Percentiles rank a stretch among this genome's conserved stretches.
phyloP scores from a whole-genome alignment of 2,888 invertebrate species.

The Scaptomyza parva region DNA sequence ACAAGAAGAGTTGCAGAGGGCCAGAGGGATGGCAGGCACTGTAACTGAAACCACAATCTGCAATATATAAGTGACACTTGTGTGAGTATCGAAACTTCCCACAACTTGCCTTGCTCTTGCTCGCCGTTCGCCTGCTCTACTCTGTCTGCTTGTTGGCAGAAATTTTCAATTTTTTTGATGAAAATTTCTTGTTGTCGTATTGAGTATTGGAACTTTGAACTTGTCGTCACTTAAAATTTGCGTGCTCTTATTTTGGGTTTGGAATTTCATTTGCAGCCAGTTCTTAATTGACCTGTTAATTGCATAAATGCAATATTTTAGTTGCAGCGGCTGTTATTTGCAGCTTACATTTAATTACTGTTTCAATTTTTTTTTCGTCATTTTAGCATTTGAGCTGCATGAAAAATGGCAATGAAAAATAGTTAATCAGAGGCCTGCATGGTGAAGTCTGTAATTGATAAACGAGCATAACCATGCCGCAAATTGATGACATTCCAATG shows the following conservation, averaged over 20 bases:
- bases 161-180: constrained; percentile 44
- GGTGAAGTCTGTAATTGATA: constrained; percentile 11
- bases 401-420: neutral
- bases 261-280: constrained; percentile 23
- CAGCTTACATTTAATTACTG: neutral
- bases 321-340: constrained; percentile 1
- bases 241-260: constrained; percentile 12
- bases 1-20: neutral
- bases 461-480: neutral
- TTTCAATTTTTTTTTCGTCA: constrained; percentile 12
- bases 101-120: neutral
- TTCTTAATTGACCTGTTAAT: constrained; percentile 43
- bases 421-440: constrained; percentile 1
- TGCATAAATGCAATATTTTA: constrained; percentile 13
- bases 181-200: constrained; percentile 27
- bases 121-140: too few species aligned
- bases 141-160: constrained; percentile 11
- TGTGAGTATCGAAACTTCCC: constrained; percentile 1
- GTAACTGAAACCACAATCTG: constrained; percentile 21
- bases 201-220: constrained; percentile 23
- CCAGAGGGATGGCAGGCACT: neutral
- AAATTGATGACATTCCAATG: constrained; percentile 3
- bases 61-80: constrained; percentile 19
- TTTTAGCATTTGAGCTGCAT: constrained; percentile 15
- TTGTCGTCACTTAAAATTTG: neutral